These are phyloP conservation scores for Aquatica leii DNA, from an alignment of 2,888 invertebrate genomes.

Conservation along the genomic window DNA sequence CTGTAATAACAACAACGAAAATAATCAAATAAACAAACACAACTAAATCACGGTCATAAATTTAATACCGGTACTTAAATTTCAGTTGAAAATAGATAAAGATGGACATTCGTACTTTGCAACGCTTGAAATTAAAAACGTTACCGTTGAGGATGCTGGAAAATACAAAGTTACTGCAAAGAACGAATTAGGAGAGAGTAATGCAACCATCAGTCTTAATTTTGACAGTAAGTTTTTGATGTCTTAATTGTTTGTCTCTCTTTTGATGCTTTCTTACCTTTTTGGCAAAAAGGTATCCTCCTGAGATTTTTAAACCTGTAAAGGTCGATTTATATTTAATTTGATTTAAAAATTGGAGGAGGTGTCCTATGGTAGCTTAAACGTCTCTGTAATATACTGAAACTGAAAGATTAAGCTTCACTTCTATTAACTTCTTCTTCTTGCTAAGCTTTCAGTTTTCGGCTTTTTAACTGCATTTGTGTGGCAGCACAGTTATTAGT, in stretches of 20 bases:
- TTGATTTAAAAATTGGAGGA: constrained; percentile 17
- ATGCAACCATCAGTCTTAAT: constrained; percentile 96
- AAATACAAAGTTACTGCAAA: constrained; percentile 97
- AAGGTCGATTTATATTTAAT: background rate
- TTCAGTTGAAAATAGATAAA: constrained; percentile 85
- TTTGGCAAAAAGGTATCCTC: constrained; percentile 19
- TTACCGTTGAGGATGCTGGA: constrained; percentile 96
- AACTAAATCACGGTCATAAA: constrained; percentile 10
- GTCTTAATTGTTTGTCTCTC: constrained; percentile 12
- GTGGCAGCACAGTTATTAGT: constrained; percentile 32
- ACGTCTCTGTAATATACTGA: constrained; percentile 18
- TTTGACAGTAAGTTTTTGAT: constrained; percentile 89
- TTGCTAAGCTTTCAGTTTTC: constrained; percentile 44
- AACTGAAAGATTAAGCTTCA: constrained; percentile 34
- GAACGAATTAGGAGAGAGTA: constrained; percentile 97
- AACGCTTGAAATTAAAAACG: constrained; percentile 91
- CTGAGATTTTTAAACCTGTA: constrained; percentile 6
- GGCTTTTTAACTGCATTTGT: constrained; percentile 41
- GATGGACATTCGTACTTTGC: constrained; percentile 95
- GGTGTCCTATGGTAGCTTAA: constrained; percentile 18
- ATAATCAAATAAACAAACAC: background rate
- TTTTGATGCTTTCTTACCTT: constrained; percentile 23
- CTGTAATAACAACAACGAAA: constrained; percentile 1
- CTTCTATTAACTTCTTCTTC: constrained; percentile 26
- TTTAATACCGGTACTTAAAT: constrained; percentile 39